Evolutionary conservation across 2,113 vertebrate genomes (phyloP), one percentile per base, ranked within the genome.

Genomic region (Cariama cristata): DNA sequence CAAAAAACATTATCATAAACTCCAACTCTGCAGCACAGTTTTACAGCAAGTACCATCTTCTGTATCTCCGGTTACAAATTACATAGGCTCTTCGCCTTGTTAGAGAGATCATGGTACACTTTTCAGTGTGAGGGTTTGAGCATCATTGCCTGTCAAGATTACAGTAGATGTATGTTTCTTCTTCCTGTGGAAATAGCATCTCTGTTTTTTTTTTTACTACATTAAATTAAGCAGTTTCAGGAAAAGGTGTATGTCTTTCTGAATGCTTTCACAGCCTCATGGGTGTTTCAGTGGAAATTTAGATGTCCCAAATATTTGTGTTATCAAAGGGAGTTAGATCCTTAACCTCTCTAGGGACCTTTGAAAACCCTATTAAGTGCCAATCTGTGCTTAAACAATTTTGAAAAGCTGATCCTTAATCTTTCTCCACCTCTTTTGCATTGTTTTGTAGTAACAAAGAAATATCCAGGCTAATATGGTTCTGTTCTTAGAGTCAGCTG

Each of bases 361-460:
- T 52, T 40, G 52, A 86, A 63, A 95, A 49, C 16, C 4, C 16
- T 16, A 5, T 28, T 26, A 59, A 58, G 9, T 53, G 14, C 38
- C 22, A 60, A 0, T 80, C 53, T 56, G 21, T 72, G 23, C 53
- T 91, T 64, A 38, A 76, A 35, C 8, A 28, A 1, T 58, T 85
- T 72, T 79, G 79, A 59, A 40, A 77, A 63, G 20, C 27, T 71
- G 26, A 23, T 75, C 49, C 22, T 72, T 52, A 40, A 18, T 64
- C 6, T 79, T 17, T 38, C 23, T 52, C 26, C 0, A 0, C 24
- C 15, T 83, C 2, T 1, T 79, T 60, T 56, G n/a, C 11, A 7
- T 21, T 71, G 24, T 80, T 69, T n/a, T 49, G 4, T 71, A 14
- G 55, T 33, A 28, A 52, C 27, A 42, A 52, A 59, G 63, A 68